A percentile compares a stretch with the other conserved stretches of the same genome.
These are phyloP conservation scores for Gymnocheta viridis DNA, from an alignment of 2,888 invertebrate species.

Conservation along the genomic window DNA sequence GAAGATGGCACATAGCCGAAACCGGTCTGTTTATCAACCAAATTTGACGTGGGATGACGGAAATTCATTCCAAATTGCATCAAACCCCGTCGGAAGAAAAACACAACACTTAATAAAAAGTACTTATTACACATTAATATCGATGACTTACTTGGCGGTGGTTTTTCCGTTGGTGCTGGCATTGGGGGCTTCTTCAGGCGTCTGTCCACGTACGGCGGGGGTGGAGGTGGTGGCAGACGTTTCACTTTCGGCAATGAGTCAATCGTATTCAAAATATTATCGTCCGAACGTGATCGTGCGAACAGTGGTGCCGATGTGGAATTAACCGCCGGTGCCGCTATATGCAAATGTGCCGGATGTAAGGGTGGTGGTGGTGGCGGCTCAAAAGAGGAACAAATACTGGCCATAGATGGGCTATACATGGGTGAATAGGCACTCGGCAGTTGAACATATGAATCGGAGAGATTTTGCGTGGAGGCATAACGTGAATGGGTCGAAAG, in stretches of 20 bases:
- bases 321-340: slow-evolving; percentile 73
- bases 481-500: slow-evolving; percentile 87
- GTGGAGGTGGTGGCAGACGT: slow-evolving; percentile 84
- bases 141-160: slow-evolving; percentile 82
- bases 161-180: slow-evolving; percentile 83
- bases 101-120: no score
- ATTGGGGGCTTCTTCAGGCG: slow-evolving; percentile 82
- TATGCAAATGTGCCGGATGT: slow-evolving; percentile 82
- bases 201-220: slow-evolving; percentile 83
- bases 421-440: slow-evolving; percentile 85
- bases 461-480: slow-evolving; percentile 91
- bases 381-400: slow-evolving; percentile 85
- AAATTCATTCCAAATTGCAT: no score
- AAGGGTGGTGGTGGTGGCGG: slow-evolving; percentile 87
- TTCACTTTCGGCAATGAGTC: slow-evolving; percentile 83
- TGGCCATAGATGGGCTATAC: slow-evolving; percentile 86
- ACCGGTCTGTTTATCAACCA: no score
- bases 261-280: slow-evolving; percentile 89
- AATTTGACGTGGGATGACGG: no score
- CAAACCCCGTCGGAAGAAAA: no score
- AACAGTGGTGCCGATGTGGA: slow-evolving; percentile 83
- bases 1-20: no score
- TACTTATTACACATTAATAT: no score
- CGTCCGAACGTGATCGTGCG: slow-evolving; percentile 89
- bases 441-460: slow-evolving; percentile 88